Conservation (phyloP, 2,888 invertebrate species). For the Dicranocentrus wangi region DNA sequence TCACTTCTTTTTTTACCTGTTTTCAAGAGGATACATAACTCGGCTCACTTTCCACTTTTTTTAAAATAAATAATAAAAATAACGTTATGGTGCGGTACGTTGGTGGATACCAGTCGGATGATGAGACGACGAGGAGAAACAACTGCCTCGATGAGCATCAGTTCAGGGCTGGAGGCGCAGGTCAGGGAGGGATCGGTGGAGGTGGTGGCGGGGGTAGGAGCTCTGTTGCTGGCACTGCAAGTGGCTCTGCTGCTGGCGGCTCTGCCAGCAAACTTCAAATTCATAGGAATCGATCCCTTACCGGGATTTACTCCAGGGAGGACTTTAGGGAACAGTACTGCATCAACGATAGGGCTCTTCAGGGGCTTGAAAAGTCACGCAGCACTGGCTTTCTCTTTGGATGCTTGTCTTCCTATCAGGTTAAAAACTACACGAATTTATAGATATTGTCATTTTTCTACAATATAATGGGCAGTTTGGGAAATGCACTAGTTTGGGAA, state of each 20-base stretch:
- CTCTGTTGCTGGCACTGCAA: too few relatives aligned
- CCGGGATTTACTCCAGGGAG: constrained; percentile 84
- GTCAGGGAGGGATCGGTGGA: too few relatives aligned
- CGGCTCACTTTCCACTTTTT: too few relatives aligned
- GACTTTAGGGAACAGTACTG: constrained; percentile 96
- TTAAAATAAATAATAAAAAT: neutral
- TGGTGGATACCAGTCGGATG: constrained; percentile 66
- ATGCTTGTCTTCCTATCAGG: constrained; percentile 81
- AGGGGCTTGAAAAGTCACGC: constrained; percentile 82
- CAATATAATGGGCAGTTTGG: too few relatives aligned
- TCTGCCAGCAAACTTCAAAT: constrained; percentile 75
- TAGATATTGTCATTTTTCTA: too few relatives aligned
- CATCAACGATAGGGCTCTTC: constrained; percentile 91
- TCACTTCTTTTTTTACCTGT: too few relatives aligned
- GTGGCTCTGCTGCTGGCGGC: neutral
- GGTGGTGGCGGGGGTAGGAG: constrained; percentile 70
- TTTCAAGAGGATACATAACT: too few relatives aligned
- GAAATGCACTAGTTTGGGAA: too few relatives aligned
- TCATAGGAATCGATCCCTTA: constrained; percentile 74
- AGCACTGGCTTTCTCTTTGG: constrained; percentile 83
- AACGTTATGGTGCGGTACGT: constrained; percentile 32
- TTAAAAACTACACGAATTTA: too few relatives aligned
- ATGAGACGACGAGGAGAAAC: constrained; percentile 57
- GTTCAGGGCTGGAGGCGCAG: too few relatives aligned
- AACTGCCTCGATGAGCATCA: constrained; percentile 30